Percentiles rank a stretch among this genome's conserved stretches.
Conservation (phyloP, 2,888 invertebrate genomes). For the Megamerina dolium region DNA sequence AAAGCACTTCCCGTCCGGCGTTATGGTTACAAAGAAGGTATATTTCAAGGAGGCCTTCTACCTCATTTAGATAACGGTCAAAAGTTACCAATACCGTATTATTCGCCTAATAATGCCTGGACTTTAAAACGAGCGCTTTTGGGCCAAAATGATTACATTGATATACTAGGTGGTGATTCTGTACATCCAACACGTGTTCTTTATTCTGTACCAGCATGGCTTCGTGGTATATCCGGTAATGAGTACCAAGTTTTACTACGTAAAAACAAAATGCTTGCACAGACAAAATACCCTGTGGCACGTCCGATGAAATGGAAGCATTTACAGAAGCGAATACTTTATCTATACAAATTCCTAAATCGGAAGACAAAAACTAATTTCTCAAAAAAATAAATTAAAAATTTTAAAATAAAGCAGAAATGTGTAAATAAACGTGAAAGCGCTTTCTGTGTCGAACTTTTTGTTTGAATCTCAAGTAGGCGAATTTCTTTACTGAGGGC, state of each 20-base stretch:
- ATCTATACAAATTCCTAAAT: constrained; percentile 72
- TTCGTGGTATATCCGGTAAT: constrained; percentile 80
- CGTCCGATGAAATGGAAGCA: constrained; percentile 76
- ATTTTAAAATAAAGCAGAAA: too few relatives aligned
- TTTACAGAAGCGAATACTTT: constrained; percentile 65
- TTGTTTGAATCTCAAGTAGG: too few relatives aligned
- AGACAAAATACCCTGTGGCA: constrained; percentile 55
- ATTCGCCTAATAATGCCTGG: constrained; percentile 72
- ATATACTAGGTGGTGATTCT: constrained; percentile 81
- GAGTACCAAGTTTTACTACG: constrained; percentile 69
- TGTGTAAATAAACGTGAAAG: too few relatives aligned
- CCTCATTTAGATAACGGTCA: constrained; percentile 58
- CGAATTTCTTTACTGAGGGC: neutral
- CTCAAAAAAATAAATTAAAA: constrained; percentile 37
- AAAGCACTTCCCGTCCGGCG: too few relatives aligned
- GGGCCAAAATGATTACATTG: constrained; percentile 96
- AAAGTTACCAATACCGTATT: constrained; percentile 61
- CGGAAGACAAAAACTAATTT: constrained; percentile 69
- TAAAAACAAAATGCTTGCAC: constrained; percentile 62
- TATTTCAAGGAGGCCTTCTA: constrained; percentile 62
- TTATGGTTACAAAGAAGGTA: constrained; percentile 60
- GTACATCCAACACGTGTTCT: constrained; percentile 78
- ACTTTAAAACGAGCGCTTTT: constrained; percentile 69
- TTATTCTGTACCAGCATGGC: constrained; percentile 83
- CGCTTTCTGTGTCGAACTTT: too few relatives aligned